phyloP scores from a whole-genome alignment of 2,797 vertebrate genomes.

The Anableps anableps region DNA sequence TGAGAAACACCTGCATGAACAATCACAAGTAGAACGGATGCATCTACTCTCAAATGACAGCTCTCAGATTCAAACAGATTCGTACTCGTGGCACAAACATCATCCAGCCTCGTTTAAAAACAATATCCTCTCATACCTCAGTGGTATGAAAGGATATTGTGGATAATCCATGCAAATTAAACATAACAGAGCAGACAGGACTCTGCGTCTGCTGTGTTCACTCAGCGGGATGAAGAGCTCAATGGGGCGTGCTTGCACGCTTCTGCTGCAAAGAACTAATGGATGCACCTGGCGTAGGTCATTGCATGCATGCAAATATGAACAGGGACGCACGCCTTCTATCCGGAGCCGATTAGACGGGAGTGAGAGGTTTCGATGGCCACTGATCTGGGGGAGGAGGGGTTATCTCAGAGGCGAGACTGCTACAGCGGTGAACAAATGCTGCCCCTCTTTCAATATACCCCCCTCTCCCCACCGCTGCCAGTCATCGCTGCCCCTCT shows the following conservation, averaged over 20 bases:
- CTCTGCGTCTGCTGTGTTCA: conserved; percentile 53
- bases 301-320: conserved; percentile 48
- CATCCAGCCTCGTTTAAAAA: conserved; percentile 4
- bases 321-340: conserved; percentile 6
- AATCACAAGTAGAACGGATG: conserved; percentile 14
- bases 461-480: conserved; percentile 15
- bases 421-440: conserved; percentile 79
- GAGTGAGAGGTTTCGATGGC: conserved; percentile 23
- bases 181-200: conserved; percentile 41
- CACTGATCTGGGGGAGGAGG: conserved; percentile 45
- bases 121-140: conserved; percentile 13
- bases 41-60: conserved; percentile 1
- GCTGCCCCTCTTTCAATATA: conserved; percentile 50
- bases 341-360: conserved; percentile 6
- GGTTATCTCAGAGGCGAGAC: conserved; percentile 65
- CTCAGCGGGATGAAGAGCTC: conserved; percentile 59
- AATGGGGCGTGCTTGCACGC: conserved; percentile 51
- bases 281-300: conserved; percentile 63
- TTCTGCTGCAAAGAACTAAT: conserved; percentile 45
- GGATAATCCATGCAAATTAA: conserved; percentile 56
- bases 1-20: conserved; percentile 48
- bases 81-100: background rate
- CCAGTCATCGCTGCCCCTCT: conserved; percentile 51
- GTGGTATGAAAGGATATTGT: background rate
- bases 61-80: conserved; percentile 17